Conservation (phyloP, 2,113 vertebrate genomes). For the Tetrao urogallus region DNA sequence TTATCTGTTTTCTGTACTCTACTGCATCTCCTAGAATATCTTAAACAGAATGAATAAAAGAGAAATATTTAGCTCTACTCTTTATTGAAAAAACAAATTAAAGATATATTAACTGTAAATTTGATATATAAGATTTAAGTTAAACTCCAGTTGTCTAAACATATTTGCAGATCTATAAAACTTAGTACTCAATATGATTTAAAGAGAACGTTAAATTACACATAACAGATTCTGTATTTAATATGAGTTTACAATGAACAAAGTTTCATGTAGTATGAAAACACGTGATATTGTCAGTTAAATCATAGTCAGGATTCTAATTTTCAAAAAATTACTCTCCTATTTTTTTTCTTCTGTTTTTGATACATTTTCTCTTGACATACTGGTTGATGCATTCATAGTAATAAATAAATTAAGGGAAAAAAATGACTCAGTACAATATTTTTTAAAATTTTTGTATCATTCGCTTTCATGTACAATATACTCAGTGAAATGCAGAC, state of each 20-base stretch:
- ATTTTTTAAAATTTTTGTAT: background rate
- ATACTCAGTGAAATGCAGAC: background rate
- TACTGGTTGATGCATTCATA: background rate
- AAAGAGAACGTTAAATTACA: background rate
- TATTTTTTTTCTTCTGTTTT: background rate
- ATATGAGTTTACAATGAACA: background rate
- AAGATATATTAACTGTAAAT: too few relatives aligned
- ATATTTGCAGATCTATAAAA: background rate
- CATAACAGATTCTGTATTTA: background rate
- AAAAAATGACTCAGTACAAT: background rate
- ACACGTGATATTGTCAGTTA: background rate
- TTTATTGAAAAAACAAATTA: too few relatives aligned
- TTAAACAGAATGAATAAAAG: too few relatives aligned
- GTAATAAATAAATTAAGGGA: background rate
- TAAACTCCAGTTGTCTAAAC: background rate
- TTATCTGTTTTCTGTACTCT: background rate
- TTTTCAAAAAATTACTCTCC: background rate
- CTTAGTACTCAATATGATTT: background rate
- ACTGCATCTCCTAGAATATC: background rate
- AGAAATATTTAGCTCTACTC: too few relatives aligned
- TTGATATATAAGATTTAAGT: background rate
- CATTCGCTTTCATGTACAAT: background rate
- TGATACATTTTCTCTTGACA: too few relatives aligned
- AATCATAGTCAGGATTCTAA: background rate
- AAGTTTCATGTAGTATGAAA: background rate